Evolutionary conservation across 2,113 vertebrate species (phyloP).

Genomic region (Diadophis punctatus): DNA sequence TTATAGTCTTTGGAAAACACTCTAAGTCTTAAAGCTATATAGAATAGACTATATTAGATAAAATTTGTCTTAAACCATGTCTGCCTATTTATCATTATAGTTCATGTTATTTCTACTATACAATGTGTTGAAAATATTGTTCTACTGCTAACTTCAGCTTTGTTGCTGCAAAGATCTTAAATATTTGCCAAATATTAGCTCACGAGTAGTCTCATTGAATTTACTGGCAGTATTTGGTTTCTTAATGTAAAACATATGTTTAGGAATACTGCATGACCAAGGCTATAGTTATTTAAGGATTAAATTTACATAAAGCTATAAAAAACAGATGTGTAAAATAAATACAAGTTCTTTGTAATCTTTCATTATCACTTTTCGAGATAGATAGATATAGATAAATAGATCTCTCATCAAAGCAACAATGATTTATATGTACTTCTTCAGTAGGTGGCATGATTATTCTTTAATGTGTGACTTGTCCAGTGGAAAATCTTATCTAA

Average conservation of each 20-base stretch:
- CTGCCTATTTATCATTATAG: not conserved
- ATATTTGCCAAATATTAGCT: not conserved
- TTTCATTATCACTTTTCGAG: conserved; percentile 40
- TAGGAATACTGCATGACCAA: conserved; percentile 7
- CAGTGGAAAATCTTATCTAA: not conserved
- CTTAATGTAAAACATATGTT: conserved; percentile 11
- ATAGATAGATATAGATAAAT: conserved; percentile 28
- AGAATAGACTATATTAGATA: not conserved
- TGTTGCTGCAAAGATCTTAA: not conserved
- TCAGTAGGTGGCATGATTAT: rapidly evolving
- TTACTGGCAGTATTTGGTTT: not conserved
- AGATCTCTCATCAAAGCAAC: not conserved
- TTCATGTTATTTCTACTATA: not conserved
- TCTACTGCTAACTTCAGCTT: not conserved
- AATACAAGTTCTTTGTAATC: conserved; percentile 51
- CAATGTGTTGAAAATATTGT: not conserved
- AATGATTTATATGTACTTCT: not conserved
- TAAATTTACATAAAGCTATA: not conserved
- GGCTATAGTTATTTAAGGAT: conserved; percentile 11
- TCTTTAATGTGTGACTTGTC: not conserved
- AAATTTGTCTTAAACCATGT: not conserved
- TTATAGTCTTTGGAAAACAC: not conserved
- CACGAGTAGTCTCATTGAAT: not conserved
- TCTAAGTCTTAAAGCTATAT: not conserved
- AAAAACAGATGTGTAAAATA: conserved; percentile 54